A percentile compares a stretch with the other conserved stretches of the same genome.
Evolutionary conservation across 2,888 invertebrate genomes (phyloP).

Genomic region (Andrena fulva): DNA sequence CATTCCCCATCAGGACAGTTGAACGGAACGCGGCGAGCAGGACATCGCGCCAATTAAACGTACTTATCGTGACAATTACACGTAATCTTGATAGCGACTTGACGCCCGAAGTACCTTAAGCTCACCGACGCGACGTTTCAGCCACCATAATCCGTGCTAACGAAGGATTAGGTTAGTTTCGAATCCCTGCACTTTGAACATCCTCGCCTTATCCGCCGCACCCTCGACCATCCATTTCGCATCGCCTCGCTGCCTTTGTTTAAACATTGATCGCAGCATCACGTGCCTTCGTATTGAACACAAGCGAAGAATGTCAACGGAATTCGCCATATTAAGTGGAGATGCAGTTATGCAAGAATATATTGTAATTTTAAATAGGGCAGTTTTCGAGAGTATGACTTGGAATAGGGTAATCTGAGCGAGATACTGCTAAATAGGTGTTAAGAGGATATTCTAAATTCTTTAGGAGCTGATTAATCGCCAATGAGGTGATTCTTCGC

Average conservation of each 20-base stretch:
- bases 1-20: constrained; percentile 13
- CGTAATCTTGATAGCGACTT: constrained; percentile 58
- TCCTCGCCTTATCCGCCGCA: neutral
- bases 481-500: too few species aligned
- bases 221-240: neutral
- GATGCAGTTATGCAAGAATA: too few species aligned
- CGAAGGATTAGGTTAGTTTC: constrained; percentile 58
- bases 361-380: too few species aligned
- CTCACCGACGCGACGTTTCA: constrained; percentile 43
- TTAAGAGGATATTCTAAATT: too few species aligned
- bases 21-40: constrained; percentile 32
- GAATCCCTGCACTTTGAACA: constrained; percentile 26
- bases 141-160: constrained; percentile 63
- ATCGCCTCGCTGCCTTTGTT: neutral
- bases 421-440: too few species aligned
- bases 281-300: neutral
- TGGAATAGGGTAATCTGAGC: too few species aligned
- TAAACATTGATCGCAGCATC: neutral
- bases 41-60: constrained; percentile 47
- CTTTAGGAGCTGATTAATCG: too few species aligned
- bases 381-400: too few species aligned
- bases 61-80: constrained; percentile 55
- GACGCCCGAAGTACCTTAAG: constrained; percentile 47
- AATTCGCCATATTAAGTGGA: too few species aligned
- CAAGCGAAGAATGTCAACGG: too few species aligned